A percentile compares a stretch with the other conserved stretches of the same genome.
phyloP scores from a whole-genome alignment of 2,797 vertebrate genomes.

The Helostoma temminkii region DNA sequence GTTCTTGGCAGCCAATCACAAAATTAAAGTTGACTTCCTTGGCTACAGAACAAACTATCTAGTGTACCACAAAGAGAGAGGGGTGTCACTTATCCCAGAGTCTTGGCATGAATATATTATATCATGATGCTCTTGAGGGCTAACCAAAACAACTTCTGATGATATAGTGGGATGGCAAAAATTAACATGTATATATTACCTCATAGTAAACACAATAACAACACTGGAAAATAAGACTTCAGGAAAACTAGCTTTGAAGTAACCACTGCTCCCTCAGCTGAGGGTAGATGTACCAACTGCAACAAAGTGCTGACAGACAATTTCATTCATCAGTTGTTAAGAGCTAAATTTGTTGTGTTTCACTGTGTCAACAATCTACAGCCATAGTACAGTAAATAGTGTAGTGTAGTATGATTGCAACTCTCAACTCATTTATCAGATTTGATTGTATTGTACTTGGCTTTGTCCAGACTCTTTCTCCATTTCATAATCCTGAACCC shows the following conservation, averaged over 20 bases:
- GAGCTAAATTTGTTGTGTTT: constrained; percentile 23
- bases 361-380: constrained; percentile 43
- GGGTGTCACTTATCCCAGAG: constrained; percentile 68
- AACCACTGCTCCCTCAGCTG: constrained; percentile 30
- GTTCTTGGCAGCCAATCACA: constrained; percentile 79
- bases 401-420: constrained; percentile 49
- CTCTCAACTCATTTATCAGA: constrained; percentile 41
- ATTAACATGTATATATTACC: constrained; percentile 65
- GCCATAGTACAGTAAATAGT: constrained; percentile 32
- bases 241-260: constrained; percentile 25
- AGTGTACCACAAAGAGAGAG: constrained; percentile 71
- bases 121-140: constrained; percentile 64
- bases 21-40: constrained; percentile 82
- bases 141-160: constrained; percentile 68
- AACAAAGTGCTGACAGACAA: constrained; percentile 53
- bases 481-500: constrained; percentile 25
- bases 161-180: constrained; percentile 55
- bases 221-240: constrained; percentile 63
- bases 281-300: constrained; percentile 17
- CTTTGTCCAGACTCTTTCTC: constrained; percentile 27
- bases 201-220: constrained; percentile 69
- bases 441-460: constrained; percentile 70
- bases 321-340: constrained; percentile 48
- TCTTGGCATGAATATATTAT: constrained; percentile 58
- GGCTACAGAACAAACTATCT: constrained; percentile 76